A percentile compares a stretch with the other conserved stretches of the same genome.
These are phyloP conservation scores for Tetramorium parvispinum DNA, from an alignment of 1,140 invertebrate species.

Conservation along the genomic window DNA sequence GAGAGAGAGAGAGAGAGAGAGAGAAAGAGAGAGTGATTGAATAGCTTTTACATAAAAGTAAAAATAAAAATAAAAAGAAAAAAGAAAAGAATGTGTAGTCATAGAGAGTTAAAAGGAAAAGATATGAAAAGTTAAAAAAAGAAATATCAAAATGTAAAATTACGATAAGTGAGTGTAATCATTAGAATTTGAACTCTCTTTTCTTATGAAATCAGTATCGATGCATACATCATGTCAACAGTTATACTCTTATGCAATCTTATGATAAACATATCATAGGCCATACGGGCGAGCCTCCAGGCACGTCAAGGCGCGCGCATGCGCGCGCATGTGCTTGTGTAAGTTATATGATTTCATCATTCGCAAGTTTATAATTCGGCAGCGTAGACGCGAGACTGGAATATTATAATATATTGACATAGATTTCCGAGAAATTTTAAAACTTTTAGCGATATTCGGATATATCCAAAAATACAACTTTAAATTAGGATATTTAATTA, in stretches of 20 bases:
- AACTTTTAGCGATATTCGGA: not conserved
- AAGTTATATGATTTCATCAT: conserved; percentile 15
- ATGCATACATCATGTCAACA: conserved; percentile 44
- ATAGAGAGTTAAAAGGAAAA: not conserved
- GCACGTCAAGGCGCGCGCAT: conserved; percentile 55
- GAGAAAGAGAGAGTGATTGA: not conserved
- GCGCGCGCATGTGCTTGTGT: not conserved
- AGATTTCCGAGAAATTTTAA: not conserved
- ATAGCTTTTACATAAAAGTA: not conserved
- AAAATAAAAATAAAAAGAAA: not conserved
- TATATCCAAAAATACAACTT: not conserved
- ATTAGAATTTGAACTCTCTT: not conserved
- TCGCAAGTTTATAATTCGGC: not conserved
- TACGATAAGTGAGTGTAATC: not conserved
- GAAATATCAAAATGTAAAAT: not conserved
- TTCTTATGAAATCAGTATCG: conserved; percentile 57
- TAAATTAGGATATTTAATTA: not conserved
- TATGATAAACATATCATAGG: conserved; percentile 64
- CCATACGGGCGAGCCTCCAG: conserved; percentile 67
- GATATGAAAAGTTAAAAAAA: not conserved
- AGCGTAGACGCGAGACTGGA: not conserved
- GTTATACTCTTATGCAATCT: conserved; percentile 66
- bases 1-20: not conserved
- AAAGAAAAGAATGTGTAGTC: not conserved
- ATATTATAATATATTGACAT: not conserved